phyloP scores from a whole-genome alignment of 2,113 vertebrate species.

The Gambusia affinis region DNA sequence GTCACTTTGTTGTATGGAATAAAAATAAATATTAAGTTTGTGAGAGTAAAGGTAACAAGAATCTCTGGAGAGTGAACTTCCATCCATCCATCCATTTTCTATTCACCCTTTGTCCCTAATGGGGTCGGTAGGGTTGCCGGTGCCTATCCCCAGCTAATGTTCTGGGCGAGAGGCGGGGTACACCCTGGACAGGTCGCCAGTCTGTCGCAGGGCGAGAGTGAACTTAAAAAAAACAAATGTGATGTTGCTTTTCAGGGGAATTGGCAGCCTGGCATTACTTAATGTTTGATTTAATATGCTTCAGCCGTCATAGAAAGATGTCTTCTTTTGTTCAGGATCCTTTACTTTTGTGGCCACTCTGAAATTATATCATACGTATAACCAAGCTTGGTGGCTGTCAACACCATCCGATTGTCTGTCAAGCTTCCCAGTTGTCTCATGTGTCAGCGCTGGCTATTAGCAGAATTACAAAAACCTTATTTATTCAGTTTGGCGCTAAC shows the following conservation, averaged over 20 bases:
- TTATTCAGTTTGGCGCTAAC: background rate
- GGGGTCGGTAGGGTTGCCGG: no score
- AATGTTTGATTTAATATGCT: slow-evolving; percentile 7
- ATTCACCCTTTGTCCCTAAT: no score
- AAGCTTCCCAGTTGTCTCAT: background rate
- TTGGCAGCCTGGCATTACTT: background rate
- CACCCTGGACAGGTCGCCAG: no score
- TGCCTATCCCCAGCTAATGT: no score
- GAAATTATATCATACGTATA: slow-evolving; percentile 1
- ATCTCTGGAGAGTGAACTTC: background rate
- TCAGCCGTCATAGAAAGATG: no score
- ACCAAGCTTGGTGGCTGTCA: slow-evolving; percentile 1
- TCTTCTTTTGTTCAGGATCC: background rate
- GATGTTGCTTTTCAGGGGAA: background rate
- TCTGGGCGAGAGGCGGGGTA: no score
- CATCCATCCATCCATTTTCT: no score
- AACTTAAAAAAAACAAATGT: background rate
- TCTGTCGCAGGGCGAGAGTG: no score
- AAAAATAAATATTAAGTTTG: slow-evolving; percentile 11
- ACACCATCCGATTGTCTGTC: background rate
- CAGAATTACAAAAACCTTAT: background rate
- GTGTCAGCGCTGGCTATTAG: background rate
- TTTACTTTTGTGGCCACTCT: background rate
- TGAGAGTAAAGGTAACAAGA: background rate
- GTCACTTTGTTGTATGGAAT: slow-evolving; percentile 6